phyloP scores from a whole-genome alignment of 2,888 invertebrate species.

The Idaea dimidiata region DNA sequence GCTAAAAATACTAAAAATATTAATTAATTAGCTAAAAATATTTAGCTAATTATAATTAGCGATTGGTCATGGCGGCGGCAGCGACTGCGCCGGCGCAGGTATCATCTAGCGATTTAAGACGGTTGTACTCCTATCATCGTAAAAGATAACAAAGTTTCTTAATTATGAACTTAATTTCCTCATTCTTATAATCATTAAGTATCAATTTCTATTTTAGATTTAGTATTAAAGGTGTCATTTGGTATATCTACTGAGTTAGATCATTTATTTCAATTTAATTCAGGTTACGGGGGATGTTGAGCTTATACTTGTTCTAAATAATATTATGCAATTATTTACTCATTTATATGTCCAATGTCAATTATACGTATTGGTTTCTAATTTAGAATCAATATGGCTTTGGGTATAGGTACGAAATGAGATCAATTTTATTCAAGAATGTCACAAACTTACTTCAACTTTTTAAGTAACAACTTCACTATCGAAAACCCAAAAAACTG shows the following conservation, averaged over 20 bases:
- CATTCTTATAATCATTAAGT: no score
- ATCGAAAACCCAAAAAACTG: neutral
- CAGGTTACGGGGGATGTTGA: no score
- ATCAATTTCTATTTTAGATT: neutral
- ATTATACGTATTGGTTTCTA: no score
- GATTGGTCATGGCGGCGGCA: constrained; percentile 76
- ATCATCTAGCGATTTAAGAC: constrained; percentile 74
- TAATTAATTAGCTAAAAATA: no score
- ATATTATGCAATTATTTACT: no score
- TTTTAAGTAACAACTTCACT: neutral
- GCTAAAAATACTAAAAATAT: no score
- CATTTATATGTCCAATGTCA: no score
- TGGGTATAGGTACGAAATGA: neutral
- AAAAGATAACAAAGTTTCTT: constrained; percentile 43
- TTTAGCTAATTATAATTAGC: no score
- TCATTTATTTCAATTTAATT: neutral
- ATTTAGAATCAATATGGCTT: neutral
- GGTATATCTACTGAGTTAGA: neutral
- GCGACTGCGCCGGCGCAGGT: constrained; percentile 56
- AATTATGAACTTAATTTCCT: no score
- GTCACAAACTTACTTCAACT: neutral
- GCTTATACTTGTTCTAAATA: no score
- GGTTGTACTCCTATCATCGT: constrained; percentile 51
- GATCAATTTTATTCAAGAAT: neutral
- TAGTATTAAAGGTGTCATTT: neutral